Evolutionary conservation across 2,797 vertebrate genomes (phyloP), one percentile per base, ranked within the genome.

Genomic region (Manis javanica): DNA sequence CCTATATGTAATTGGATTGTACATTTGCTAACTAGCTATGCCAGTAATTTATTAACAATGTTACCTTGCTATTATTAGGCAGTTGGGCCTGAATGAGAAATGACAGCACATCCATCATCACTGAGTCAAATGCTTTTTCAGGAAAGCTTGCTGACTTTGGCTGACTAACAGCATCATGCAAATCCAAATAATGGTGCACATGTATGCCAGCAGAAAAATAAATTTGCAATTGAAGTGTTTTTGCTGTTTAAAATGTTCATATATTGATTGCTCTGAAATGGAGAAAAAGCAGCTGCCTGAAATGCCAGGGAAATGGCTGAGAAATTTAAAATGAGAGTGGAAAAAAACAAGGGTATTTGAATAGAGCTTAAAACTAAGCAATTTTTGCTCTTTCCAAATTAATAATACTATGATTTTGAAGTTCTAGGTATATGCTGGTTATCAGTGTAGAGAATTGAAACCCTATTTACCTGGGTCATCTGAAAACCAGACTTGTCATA

Each of bases 31-130:
- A 95, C 57, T 66, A 88, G 61, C 88, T 78, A 61, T 90, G 74
- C 86, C 55, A 83, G 42, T 94, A 84, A 59, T 61, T 91, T 94
- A 93, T 98, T 96, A 97, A 94, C 75, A 81, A 90, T 89, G 71
- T 84, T 93, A 92, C 94, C 90, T 93, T 90, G 77, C 74, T 94
- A 49, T 97, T 95, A 75, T 87, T 95, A 85, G 79, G 87, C 87
- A 86, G 82, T 72, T 92, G 69, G 82, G 59, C 57, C 72, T 51
- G 88, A 87, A 79, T 91, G 92, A 83, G 92, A 86, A 96, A 92
- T 37, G 72, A 68, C 82, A 87, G 87, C 42, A 64, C 49, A 83
- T 86, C 78, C 1, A 24, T 96, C 91, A 71, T 92, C 87, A 82
- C 3, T 24, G 91, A 95, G 77, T 94, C 61, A 51, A 87, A 71